Percentiles rank a stretch among this genome's conserved stretches.
These are phyloP conservation scores for Morbakka virulenta DNA, from an alignment of 30 jellyfish, hydroid and myxozoan genomes.

Conservation along the genomic window DNA sequence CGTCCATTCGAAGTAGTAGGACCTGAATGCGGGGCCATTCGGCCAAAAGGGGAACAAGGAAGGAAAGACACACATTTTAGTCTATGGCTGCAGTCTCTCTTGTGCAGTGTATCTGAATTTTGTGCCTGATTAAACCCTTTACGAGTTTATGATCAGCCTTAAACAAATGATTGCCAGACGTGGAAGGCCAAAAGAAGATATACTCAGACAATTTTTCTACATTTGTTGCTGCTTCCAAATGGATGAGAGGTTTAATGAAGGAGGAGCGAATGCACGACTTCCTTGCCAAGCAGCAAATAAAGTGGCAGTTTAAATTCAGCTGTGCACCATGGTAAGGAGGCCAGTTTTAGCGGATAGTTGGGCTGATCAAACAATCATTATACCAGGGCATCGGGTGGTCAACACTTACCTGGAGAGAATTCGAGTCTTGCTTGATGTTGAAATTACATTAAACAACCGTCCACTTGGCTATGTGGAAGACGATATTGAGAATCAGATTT, in stretches of 20 bases:
- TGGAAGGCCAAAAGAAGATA: too few relatives aligned
- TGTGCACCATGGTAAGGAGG: too few relatives aligned
- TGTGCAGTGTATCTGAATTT: constrained; percentile 44
- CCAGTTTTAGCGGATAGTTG: constrained; percentile 50
- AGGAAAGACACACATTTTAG: constrained; percentile 34
- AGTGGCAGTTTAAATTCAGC: constrained; percentile 51
- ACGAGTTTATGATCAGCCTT: constrained; percentile 5
- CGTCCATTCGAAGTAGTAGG: constrained; percentile 37
- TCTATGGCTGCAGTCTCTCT: constrained; percentile 40
- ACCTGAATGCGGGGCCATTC: constrained; percentile 43
- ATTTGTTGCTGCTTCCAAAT: too few relatives aligned
- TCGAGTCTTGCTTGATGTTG: too few relatives aligned
- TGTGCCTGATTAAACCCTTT: constrained; percentile 29
- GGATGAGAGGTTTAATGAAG: too few relatives aligned
- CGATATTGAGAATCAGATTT: constrained; percentile 27
- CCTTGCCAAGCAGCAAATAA: too few relatives aligned
- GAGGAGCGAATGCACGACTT: too few relatives aligned
- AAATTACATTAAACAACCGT: too few relatives aligned
- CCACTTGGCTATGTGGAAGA: too few relatives aligned
- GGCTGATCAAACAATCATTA: constrained; percentile 29
- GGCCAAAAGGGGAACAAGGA: neutral
- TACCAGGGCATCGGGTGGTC: constrained; percentile 30
- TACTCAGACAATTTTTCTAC: too few relatives aligned
- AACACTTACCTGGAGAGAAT: neutral
- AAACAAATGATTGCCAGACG: too few relatives aligned